A percentile compares a stretch with the other conserved stretches of the same genome.
Evolutionary conservation across 1,140 invertebrate genomes (phyloP).

Genomic region (Cyclina sinensis): DNA sequence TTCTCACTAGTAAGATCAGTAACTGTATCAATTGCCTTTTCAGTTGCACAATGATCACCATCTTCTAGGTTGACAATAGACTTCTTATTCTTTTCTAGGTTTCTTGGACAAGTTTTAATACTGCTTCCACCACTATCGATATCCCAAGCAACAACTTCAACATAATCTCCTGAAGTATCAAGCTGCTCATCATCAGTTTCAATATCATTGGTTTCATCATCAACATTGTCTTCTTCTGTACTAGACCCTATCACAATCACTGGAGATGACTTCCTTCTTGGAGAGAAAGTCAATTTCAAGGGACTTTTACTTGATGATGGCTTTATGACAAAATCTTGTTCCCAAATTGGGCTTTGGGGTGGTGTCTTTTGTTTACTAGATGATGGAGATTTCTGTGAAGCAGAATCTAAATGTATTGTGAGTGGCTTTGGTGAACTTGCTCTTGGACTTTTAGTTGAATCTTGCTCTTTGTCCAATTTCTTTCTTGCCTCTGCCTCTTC

Average conservation of each 20-base stretch:
- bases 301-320: conserved; percentile 48
- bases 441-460: background rate
- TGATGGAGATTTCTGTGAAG: background rate
- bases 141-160: conserved; percentile 44
- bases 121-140: background rate
- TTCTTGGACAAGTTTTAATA: background rate
- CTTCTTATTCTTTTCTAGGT: background rate
- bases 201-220: conserved; percentile 62
- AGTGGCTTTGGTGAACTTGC: background rate
- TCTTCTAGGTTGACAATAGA: background rate
- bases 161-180: conserved; percentile 9
- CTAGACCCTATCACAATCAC: conserved; percentile 41
- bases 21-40: background rate
- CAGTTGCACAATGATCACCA: background rate
- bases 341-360: conserved; percentile 56
- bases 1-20: background rate
- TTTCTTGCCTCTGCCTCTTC: background rate
- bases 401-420: background rate
- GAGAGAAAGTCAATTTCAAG: conserved; percentile 59
- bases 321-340: conserved; percentile 62
- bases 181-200: conserved; percentile 55
- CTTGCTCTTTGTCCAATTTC: background rate
- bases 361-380: conserved; percentile 14
- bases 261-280: conserved; percentile 45
- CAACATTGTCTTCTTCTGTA: conserved; percentile 31